A percentile compares a stretch with the other conserved stretches of the same genome.
Evolutionary conservation across 2,113 vertebrate genomes (phyloP).

Genomic region (Tachysurus vachellii): DNA sequence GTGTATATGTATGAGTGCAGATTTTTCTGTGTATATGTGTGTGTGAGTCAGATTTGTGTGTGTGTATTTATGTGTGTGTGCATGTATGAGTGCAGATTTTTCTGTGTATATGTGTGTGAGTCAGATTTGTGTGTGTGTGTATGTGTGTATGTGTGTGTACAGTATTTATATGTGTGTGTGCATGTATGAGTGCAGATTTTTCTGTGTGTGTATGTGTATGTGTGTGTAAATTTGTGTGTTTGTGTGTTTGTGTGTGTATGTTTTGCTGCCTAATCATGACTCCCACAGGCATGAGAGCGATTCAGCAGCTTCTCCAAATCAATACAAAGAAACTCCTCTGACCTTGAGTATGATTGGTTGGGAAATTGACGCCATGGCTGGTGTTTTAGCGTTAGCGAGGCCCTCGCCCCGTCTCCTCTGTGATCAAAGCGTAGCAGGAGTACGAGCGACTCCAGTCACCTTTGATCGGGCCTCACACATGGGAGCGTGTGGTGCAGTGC

Average conservation of each 20-base stretch:
- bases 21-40: no score
- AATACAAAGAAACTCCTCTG: constrained; percentile 51
- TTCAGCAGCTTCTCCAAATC: constrained; percentile 42
- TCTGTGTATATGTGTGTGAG: not conserved
- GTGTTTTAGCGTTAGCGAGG: constrained; percentile 17
- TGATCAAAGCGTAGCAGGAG: constrained; percentile 45
- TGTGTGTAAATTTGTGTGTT: not conserved
- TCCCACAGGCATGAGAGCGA: constrained; percentile 42
- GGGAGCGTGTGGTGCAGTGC: constrained; percentile 15
- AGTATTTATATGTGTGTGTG: not conserved
- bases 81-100: not conserved
- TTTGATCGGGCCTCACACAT: constrained; percentile 46
- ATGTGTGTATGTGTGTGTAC: not conserved
- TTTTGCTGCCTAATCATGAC: constrained; percentile 17
- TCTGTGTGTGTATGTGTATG: not conserved
- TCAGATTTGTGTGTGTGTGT: no score
- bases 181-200: not conserved
- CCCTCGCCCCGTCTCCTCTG: constrained; percentile 15
- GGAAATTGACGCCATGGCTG: constrained; percentile 51
- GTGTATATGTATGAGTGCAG: no score
- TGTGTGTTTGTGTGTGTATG: constrained; percentile 16
- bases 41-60: no score
- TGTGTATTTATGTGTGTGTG: no score
- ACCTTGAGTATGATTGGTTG: constrained; percentile 51
- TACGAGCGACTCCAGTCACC: constrained; percentile 33